Conservation (phyloP, 1,140 invertebrate genomes). For the Trichoplusia ni region DNA sequence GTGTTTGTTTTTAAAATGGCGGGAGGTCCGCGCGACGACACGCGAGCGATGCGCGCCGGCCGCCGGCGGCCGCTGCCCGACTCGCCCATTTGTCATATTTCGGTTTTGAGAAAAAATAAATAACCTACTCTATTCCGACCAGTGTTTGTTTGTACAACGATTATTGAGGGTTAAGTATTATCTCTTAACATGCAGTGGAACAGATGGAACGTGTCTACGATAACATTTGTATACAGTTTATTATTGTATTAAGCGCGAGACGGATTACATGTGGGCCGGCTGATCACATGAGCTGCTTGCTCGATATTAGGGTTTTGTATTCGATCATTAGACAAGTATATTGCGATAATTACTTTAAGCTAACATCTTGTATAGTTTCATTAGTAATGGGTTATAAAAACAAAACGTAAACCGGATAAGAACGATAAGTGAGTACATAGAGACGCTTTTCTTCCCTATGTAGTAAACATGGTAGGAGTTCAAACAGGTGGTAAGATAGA, state of each 20-base stretch:
- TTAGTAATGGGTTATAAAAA: too few relatives aligned
- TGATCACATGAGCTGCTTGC: neutral
- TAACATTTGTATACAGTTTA: slow-evolving; percentile 50
- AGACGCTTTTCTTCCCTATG: slow-evolving; percentile 29
- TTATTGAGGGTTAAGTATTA: slow-evolving; percentile 75
- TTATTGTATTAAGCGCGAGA: slow-evolving; percentile 40
- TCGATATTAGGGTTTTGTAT: neutral
- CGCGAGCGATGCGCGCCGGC: slow-evolving; percentile 64
- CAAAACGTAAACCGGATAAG: neutral
- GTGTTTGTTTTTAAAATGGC: slow-evolving; percentile 82
- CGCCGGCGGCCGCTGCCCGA: slow-evolving; percentile 43
- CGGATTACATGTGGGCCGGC: slow-evolving; percentile 1
- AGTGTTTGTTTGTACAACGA: slow-evolving; percentile 72
- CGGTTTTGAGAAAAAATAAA: slow-evolving; percentile 77
- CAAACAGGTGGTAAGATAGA: slow-evolving; percentile 62
- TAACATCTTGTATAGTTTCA: too few relatives aligned
- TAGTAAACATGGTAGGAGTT: slow-evolving; percentile 51
- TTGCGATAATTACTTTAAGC: too few relatives aligned
- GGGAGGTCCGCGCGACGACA: slow-evolving; percentile 80
- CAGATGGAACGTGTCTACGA: slow-evolving; percentile 67
- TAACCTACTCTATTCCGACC: slow-evolving; percentile 72
- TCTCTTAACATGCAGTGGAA: slow-evolving; percentile 52
- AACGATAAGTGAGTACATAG: slow-evolving; percentile 15
- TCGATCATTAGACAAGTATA: too few relatives aligned
- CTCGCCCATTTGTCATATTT: slow-evolving; percentile 80